A percentile compares a stretch with the other conserved stretches of the same genome.
phyloP scores from a whole-genome alignment of 2,113 vertebrate genomes.

The Suncus etruscus region DNA sequence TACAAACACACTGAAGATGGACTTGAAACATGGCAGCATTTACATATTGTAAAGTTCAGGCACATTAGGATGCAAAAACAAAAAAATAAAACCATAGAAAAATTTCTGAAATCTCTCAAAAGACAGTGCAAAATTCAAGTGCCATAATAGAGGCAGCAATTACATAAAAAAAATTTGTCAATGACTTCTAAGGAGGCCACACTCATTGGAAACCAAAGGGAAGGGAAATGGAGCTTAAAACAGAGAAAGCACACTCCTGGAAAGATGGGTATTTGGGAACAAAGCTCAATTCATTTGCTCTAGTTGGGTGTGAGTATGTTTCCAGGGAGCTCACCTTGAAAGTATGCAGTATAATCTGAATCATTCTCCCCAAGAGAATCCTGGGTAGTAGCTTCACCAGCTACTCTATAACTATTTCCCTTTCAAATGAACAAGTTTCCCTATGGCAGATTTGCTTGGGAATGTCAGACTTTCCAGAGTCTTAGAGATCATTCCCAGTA shows the following conservation, averaged over 20 bases:
- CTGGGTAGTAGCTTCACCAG: slow-evolving; percentile 60
- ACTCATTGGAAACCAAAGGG: slow-evolving; percentile 72
- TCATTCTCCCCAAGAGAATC: slow-evolving; percentile 34
- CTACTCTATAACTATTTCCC: background rate
- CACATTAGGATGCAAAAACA: slow-evolving; percentile 87
- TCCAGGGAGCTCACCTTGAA: slow-evolving; percentile 66
- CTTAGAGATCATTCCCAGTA: background rate
- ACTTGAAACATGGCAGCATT: slow-evolving; percentile 86
- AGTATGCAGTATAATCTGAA: slow-evolving; percentile 2
- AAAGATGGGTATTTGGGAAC: slow-evolving; percentile 75
- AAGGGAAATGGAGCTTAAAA: slow-evolving; percentile 67
- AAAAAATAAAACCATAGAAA: slow-evolving; percentile 56
- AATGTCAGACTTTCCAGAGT: background rate
- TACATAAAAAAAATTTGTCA: slow-evolving; percentile 79
- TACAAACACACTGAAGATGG: slow-evolving; percentile 79
- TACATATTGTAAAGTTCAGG: slow-evolving; percentile 83
- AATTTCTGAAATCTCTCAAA: slow-evolving; percentile 76
- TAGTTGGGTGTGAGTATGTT: slow-evolving; percentile 55
- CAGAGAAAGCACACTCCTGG: slow-evolving; percentile 42
- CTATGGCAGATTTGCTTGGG: slow-evolving; percentile 12
- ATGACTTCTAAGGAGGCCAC: slow-evolving; percentile 76
- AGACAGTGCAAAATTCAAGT: slow-evolving; percentile 87
- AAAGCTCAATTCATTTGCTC: slow-evolving; percentile 71
- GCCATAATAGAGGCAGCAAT: slow-evolving; percentile 80
- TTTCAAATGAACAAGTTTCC: slow-evolving; percentile 42